Conservation (phyloP, 2,797 vertebrate genomes). For the Coreius guichenoti region DNA sequence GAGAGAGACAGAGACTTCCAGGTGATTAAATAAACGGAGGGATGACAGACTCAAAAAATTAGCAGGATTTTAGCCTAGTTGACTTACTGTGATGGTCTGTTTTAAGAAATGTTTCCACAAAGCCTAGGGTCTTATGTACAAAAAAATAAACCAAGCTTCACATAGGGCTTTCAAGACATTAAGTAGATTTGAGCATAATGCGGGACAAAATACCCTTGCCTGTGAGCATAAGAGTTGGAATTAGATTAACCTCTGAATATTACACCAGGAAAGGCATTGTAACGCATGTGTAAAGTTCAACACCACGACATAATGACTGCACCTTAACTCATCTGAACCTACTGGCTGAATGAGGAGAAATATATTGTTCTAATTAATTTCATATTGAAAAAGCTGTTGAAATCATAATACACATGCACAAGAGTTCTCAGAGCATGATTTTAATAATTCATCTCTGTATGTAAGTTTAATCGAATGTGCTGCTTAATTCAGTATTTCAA, state of each 20-base stretch:
- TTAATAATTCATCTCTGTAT: conserved; percentile 65
- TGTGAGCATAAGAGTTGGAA: conserved; percentile 33
- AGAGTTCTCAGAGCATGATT: conserved; percentile 3
- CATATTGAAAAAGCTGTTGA: conserved; percentile 43
- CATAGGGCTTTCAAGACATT: conserved; percentile 40
- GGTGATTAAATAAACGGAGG: conserved; percentile 12
- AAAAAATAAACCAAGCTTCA: conserved; percentile 14
- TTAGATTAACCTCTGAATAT: conserved; percentile 46
- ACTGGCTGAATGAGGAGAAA: conserved; percentile 33
- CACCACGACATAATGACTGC: conserved; percentile 18
- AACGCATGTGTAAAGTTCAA: conserved; percentile 11
- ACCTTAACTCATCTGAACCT: conserved; percentile 24
- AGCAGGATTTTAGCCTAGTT: conserved; percentile 9
- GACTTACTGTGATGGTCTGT: conserved; percentile 18
- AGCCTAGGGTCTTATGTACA: conserved; percentile 10
- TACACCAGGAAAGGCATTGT: conserved; percentile 33
- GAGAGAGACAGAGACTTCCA: background rate
- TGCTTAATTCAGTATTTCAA: conserved; percentile 64
- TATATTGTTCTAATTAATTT: conserved; percentile 50
- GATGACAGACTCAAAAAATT: background rate
- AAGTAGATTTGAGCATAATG: conserved; percentile 48
- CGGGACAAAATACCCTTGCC: conserved; percentile 39
- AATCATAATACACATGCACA: conserved; percentile 49
- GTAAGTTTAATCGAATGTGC: conserved; percentile 68
- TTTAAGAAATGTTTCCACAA: conserved; percentile 6